Conservation (phyloP, 2,797 vertebrate genomes). For the Phylloscopus collybita region DNA sequence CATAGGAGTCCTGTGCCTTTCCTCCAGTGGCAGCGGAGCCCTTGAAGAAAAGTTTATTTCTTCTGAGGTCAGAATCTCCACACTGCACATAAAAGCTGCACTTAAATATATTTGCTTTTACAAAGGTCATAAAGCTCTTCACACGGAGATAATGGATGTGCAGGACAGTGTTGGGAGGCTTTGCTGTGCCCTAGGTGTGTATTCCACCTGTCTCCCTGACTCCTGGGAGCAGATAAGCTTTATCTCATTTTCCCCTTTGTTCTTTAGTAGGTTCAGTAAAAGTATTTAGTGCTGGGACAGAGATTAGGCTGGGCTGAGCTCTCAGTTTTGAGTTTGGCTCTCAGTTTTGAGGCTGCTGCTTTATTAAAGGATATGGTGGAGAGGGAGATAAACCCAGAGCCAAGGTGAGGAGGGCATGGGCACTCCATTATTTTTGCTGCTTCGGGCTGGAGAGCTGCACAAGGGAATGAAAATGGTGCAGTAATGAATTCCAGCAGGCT, state of each 20-base stretch:
- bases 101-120: neutral
- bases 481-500: neutral
- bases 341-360: neutral
- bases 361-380: neutral
- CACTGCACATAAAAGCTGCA: neutral
- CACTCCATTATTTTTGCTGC: neutral
- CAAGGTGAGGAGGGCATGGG: neutral
- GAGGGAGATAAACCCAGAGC: neutral
- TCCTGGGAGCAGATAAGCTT: neutral
- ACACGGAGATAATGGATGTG: neutral
- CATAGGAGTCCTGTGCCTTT: accelerated
- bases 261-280: neutral
- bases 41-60: neutral
- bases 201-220: neutral
- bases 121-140: neutral
- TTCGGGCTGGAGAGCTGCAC: neutral
- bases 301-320: neutral
- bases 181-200: neutral
- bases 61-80: neutral
- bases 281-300: neutral
- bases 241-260: neutral
- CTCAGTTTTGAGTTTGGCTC: neutral
- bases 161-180: neutral
- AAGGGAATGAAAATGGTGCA: neutral
- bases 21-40: neutral